phyloP scores from a whole-genome alignment of 2,113 vertebrate species.

The rabbit (Oryctolagus cuniculus) region DNA sequence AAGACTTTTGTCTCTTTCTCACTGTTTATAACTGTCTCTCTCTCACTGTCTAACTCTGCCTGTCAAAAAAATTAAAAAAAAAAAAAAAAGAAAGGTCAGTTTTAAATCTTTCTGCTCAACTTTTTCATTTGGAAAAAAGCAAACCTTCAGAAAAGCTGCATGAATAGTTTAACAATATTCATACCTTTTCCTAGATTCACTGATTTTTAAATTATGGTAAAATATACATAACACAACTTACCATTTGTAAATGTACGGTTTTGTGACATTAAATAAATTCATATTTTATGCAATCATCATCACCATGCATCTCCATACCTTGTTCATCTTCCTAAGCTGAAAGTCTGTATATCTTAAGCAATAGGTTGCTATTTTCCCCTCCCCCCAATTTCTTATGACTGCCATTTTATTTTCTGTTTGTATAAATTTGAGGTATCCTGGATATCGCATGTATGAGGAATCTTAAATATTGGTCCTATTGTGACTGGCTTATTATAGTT shows the following conservation, averaged over 20 bases:
- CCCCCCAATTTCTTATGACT: not conserved
- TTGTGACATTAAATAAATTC: not conserved
- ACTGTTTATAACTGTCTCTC: no score
- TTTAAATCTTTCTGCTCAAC: slow-evolving; percentile 34
- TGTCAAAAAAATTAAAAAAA: no score
- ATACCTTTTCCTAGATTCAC: not conserved
- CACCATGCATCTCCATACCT: not conserved
- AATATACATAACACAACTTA: not conserved
- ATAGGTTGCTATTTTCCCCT: not conserved
- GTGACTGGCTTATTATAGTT: slow-evolving; percentile 45
- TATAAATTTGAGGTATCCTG: not conserved
- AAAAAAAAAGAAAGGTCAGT: not conserved
- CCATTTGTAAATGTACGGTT: not conserved
- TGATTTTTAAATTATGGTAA: not conserved
- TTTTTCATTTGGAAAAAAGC: slow-evolving; percentile 28
- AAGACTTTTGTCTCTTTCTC: no score
- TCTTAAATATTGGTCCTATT: not conserved
- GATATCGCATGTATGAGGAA: not conserved
- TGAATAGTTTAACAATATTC: slow-evolving; percentile 18
- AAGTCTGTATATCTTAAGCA: not conserved
- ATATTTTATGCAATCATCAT: not conserved
- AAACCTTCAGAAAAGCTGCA: slow-evolving; percentile 36
- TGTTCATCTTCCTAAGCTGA: not conserved
- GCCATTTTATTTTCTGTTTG: not conserved
- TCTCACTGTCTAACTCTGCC: no score